A percentile compares a stretch with the other conserved stretches of the same genome.
phyloP scores from a whole-genome alignment of 2,888 invertebrate genomes.

The Camponotus fellah region DNA sequence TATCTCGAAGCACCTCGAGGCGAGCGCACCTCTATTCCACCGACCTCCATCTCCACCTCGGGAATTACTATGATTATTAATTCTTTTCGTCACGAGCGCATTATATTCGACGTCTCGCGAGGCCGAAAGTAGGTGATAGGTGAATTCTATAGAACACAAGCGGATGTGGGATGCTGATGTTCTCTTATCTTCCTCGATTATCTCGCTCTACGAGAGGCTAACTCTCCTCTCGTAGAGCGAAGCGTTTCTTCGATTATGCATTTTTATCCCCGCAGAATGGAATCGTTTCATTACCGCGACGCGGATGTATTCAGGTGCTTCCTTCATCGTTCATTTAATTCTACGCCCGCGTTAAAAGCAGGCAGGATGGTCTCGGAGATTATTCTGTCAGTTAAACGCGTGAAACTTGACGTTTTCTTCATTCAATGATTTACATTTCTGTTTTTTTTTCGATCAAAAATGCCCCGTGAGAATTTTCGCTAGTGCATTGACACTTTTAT shows the following conservation, averaged over 20 bases:
- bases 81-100: conserved; percentile 21
- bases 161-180: conserved; percentile 26
- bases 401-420: background rate
- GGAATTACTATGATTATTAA: conserved; percentile 19
- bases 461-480: conserved; percentile 10
- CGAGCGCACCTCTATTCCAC: background rate
- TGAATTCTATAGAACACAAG: conserved; percentile 6
- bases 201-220: conserved; percentile 17
- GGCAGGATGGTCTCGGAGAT: conserved; percentile 34
- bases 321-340: conserved; percentile 31
- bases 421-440: conserved; percentile 30
- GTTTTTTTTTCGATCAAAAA: background rate
- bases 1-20: conserved; percentile 5
- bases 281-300: conserved; percentile 42
- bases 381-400: conserved; percentile 21
- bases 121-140: conserved; percentile 39
- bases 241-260: conserved; percentile 48
- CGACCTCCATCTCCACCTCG: background rate
- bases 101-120: conserved; percentile 20
- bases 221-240: conserved; percentile 26
- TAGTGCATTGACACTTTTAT: background rate
- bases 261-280: conserved; percentile 23
- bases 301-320: conserved; percentile 25
- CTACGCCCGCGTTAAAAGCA: conserved; percentile 23
- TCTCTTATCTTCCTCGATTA: conserved; percentile 45